Percentiles rank a stretch among this genome's conserved stretches.
phyloP scores from a whole-genome alignment of 2,888 invertebrate species.

The Apantesis nais region DNA sequence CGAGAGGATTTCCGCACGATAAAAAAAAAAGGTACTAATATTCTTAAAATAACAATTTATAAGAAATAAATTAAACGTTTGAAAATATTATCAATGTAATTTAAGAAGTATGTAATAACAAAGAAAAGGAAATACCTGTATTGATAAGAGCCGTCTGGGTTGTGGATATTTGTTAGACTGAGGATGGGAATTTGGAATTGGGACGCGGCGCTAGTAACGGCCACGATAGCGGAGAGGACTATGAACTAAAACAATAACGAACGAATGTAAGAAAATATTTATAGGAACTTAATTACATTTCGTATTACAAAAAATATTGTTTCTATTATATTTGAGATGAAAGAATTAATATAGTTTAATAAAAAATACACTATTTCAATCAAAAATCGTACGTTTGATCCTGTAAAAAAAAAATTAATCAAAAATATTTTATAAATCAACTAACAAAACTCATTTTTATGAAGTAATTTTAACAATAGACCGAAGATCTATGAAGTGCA shows the following conservation, averaged over 20 bases:
- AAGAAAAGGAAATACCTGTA: conserved; percentile 78
- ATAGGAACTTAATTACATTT: conserved; percentile 28
- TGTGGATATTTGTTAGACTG: conserved; percentile 83
- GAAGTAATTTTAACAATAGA: conserved; percentile 49
- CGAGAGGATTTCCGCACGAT: too few relatives aligned
- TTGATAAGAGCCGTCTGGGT: conserved; percentile 86
- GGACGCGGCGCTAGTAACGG: conserved; percentile 71
- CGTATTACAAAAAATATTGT: not conserved
- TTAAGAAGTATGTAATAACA: conserved; percentile 46
- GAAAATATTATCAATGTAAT: conserved; percentile 56
- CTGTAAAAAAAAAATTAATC: conserved; percentile 15
- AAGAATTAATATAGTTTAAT: not conserved
- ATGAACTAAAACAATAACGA: conserved; percentile 63
- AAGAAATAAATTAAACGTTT: conserved; percentile 64
- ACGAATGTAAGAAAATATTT: conserved; percentile 30
- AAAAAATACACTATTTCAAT: conserved; percentile 1
- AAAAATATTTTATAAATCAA: conserved; percentile 43
- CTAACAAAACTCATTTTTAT: conserved; percentile 81
- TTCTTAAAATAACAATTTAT: too few relatives aligned
- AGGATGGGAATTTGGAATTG: conserved; percentile 85
- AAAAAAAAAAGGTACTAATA: too few relatives aligned
- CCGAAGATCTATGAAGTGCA: conserved; percentile 74
- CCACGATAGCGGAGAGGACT: conserved; percentile 69
- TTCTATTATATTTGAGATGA: too few relatives aligned
- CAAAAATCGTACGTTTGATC: not conserved